phyloP scores from a whole-genome alignment of 1,140 invertebrate genomes.

The Tetraneura akinire region DNA sequence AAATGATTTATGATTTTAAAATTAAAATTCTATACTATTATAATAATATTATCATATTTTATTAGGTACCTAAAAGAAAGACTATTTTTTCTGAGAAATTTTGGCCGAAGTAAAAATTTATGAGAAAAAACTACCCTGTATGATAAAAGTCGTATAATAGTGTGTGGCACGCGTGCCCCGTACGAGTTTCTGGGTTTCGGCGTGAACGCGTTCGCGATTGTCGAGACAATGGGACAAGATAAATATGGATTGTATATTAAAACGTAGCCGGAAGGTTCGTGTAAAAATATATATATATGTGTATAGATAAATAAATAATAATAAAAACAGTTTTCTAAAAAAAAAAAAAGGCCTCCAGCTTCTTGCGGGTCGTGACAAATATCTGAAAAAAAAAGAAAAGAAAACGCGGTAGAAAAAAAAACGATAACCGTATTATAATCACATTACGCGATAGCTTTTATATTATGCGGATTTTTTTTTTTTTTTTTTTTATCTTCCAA shows the following conservation, averaged over 20 bases:
- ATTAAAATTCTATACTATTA: too few species aligned
- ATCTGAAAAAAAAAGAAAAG: background rate
- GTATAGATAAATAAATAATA: background rate
- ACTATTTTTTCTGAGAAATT: too few species aligned
- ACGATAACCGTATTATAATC: background rate
- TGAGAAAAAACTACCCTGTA: background rate
- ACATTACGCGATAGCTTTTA: background rate
- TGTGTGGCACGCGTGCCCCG: slow-evolving; percentile 14
- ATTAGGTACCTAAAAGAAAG: too few species aligned
- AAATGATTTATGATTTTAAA: too few species aligned
- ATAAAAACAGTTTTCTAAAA: slow-evolving; percentile 30
- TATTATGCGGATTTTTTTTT: background rate
- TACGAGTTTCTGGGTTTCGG: slow-evolving; percentile 12
- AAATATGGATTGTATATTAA: slow-evolving; percentile 49
- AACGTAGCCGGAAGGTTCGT: slow-evolving; percentile 42
- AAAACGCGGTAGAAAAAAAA: background rate
- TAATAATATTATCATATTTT: too few species aligned
- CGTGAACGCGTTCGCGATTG: slow-evolving; percentile 2
- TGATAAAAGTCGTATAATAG: background rate
- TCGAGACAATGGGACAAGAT: slow-evolving; percentile 48
- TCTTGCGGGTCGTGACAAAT: slow-evolving; percentile 34
- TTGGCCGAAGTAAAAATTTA: too few species aligned
- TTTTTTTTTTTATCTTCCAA: too few species aligned
- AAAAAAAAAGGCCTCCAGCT: slow-evolving; percentile 33
- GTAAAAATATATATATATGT: background rate